These are phyloP conservation scores for Tanaodytes sp. DNA, from an alignment of 2,888 invertebrate species.

Conservation along the genomic window DNA sequence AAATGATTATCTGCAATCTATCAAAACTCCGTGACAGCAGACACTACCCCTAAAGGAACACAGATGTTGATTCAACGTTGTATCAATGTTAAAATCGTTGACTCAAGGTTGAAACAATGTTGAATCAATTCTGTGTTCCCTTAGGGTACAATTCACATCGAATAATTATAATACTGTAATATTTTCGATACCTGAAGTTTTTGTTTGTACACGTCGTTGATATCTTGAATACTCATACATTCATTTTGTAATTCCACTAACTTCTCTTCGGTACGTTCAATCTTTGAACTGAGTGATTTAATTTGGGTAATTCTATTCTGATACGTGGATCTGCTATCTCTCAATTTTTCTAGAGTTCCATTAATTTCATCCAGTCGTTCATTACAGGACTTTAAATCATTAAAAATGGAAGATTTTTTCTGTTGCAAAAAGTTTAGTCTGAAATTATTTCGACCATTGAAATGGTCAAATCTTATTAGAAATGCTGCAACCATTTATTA, in stretches of 20 bases:
- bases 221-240: constrained; percentile 63
- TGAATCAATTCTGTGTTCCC: too few species aligned
- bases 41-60: too few species aligned
- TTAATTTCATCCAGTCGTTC: constrained; percentile 56
- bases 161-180: too few species aligned
- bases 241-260: constrained; percentile 64
- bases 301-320: constrained; percentile 58
- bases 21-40: too few species aligned
- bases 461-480: too few species aligned
- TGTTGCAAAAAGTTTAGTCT: constrained; percentile 65
- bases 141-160: too few species aligned
- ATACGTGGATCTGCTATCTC: constrained; percentile 54
- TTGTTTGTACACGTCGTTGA: constrained; percentile 57
- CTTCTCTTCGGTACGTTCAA: constrained; percentile 56
- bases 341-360: constrained; percentile 58
- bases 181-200: constrained; percentile 61
- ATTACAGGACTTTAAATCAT: constrained; percentile 65
- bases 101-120: too few species aligned
- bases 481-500: too few species aligned
- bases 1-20: too few species aligned
- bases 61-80: too few species aligned
- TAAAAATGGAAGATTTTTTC: constrained; percentile 45
- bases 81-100: too few species aligned
- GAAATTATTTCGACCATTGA: too few species aligned
- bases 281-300: constrained; percentile 61